Percentiles rank a stretch among this genome's conserved stretches.
These are phyloP conservation scores for Agelaius phoeniceus DNA, from an alignment of 2,113 vertebrate genomes.

Conservation along the genomic window DNA sequence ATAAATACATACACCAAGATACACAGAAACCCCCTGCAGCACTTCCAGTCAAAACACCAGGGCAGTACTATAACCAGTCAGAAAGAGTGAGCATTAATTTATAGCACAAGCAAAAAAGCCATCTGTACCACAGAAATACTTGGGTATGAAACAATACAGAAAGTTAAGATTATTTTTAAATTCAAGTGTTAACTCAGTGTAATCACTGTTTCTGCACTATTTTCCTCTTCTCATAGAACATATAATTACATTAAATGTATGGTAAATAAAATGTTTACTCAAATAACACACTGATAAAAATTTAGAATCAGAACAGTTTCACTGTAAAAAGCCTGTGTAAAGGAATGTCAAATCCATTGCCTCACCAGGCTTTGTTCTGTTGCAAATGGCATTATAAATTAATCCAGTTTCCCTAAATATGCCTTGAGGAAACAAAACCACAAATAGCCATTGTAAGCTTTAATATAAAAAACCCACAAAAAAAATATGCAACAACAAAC, in stretches of 20 bases:
- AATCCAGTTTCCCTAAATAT: slow-evolving; percentile 46
- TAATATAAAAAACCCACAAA: background rate
- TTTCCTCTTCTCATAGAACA: slow-evolving; percentile 16
- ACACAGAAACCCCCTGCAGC: background rate
- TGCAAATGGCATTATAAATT: slow-evolving; percentile 47
- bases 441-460: slow-evolving; percentile 47
- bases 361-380: background rate
- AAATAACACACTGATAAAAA: slow-evolving; percentile 54
- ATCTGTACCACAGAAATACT: background rate
- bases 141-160: background rate
- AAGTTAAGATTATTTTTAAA: slow-evolving; percentile 10
- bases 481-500: background rate
- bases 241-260: slow-evolving; percentile 48
- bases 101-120: slow-evolving; percentile 1
- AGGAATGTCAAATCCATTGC: background rate
- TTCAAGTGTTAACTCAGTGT: slow-evolving; percentile 47
- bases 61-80: background rate
- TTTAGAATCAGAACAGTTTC: slow-evolving; percentile 32
- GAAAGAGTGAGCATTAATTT: background rate
- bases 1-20: background rate
- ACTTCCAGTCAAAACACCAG: background rate
- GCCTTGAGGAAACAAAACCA: slow-evolving; percentile 8
- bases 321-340: background rate
- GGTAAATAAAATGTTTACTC: slow-evolving; percentile 63
- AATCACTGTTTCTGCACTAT: slow-evolving; percentile 40